These are phyloP conservation scores for Poecilia wingei DNA, from an alignment of 2,797 vertebrate genomes.

Conservation along the genomic window DNA sequence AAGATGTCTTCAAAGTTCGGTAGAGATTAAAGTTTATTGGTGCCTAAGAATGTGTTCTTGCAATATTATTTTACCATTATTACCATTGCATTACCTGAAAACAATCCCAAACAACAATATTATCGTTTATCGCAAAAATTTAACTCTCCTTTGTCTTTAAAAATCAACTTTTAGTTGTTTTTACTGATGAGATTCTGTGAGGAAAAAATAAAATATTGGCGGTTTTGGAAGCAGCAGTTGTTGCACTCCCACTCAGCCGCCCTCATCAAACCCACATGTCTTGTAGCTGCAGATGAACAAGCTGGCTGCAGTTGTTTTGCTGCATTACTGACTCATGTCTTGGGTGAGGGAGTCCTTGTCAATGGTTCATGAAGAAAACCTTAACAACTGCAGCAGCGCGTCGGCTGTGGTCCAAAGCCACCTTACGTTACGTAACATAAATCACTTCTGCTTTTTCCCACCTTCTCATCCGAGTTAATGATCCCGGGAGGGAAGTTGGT, in stretches of 20 bases:
- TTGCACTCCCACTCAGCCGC: conserved; percentile 52
- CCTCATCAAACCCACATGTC: conserved; percentile 51
- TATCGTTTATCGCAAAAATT: too few relatives aligned
- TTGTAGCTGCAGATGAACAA: conserved; percentile 18
- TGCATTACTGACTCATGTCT: conserved; percentile 23
- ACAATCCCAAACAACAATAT: too few relatives aligned
- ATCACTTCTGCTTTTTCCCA: background rate
- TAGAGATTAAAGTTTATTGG: too few relatives aligned
- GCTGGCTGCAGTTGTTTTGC: conserved; percentile 35
- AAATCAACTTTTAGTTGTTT: background rate
- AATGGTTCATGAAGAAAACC: conserved; percentile 20
- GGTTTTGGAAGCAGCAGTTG: conserved; percentile 38
- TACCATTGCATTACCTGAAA: too few relatives aligned
- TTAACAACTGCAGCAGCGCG: background rate
- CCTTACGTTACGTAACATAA: background rate
- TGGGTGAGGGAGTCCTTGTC: conserved; percentile 13
- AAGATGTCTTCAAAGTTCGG: too few relatives aligned
- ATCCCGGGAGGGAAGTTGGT: conserved; percentile 7
- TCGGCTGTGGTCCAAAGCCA: background rate
- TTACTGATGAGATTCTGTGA: background rate
- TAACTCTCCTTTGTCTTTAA: background rate
- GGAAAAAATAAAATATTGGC: conserved; percentile 6
- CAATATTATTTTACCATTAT: too few relatives aligned
- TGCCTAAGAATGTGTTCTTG: too few relatives aligned
- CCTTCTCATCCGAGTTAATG: background rate